Evolutionary conservation across 1,140 invertebrate species (phyloP).

Genomic region (Brachionus angularis): DNA sequence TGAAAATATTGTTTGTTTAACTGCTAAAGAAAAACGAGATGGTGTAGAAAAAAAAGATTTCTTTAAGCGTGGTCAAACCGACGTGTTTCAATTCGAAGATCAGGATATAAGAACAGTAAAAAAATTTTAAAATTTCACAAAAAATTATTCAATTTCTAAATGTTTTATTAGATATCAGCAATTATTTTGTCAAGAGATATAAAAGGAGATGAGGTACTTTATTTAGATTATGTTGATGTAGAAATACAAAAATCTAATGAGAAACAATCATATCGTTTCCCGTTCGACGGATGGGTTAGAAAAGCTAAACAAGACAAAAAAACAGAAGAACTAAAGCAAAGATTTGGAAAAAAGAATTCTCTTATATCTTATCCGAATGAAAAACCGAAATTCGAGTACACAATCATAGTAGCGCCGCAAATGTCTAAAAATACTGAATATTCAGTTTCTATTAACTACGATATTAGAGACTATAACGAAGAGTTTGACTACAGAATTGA

Average conservation of each 20-base stretch:
- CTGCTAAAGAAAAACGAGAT: neutral
- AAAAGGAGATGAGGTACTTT: slow-evolving; percentile 37
- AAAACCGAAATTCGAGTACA: slow-evolving; percentile 28
- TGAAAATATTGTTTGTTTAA: neutral
- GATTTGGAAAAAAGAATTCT: slow-evolving; percentile 36
- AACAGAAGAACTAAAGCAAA: slow-evolving; percentile 25
- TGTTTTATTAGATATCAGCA: slow-evolving; percentile 20
- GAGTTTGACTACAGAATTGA: slow-evolving; percentile 10
- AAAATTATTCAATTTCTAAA: neutral
- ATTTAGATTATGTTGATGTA: slow-evolving; percentile 35
- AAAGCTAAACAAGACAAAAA: slow-evolving; percentile 30
- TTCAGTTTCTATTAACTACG: neutral
- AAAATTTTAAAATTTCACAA: neutral
- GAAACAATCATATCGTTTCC: slow-evolving; percentile 24
- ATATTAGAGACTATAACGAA: slow-evolving; percentile 5
- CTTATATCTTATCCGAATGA: slow-evolving; percentile 27
- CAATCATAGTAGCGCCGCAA: neutral
- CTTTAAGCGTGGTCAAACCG: slow-evolving; percentile 4
- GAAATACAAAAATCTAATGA: slow-evolving; percentile 39
- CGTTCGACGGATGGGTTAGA: slow-evolving; percentile 35
- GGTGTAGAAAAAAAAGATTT: neutral
- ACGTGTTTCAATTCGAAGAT: slow-evolving; percentile 40
- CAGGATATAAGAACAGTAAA: slow-evolving; percentile 43
- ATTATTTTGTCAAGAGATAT: slow-evolving; percentile 29
- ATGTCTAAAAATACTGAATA: slow-evolving; percentile 29